Percentiles rank a stretch among this genome's conserved stretches.
Evolutionary conservation across 2,113 vertebrate genomes (phyloP).

Genomic region (Mionectes macconnelli): DNA sequence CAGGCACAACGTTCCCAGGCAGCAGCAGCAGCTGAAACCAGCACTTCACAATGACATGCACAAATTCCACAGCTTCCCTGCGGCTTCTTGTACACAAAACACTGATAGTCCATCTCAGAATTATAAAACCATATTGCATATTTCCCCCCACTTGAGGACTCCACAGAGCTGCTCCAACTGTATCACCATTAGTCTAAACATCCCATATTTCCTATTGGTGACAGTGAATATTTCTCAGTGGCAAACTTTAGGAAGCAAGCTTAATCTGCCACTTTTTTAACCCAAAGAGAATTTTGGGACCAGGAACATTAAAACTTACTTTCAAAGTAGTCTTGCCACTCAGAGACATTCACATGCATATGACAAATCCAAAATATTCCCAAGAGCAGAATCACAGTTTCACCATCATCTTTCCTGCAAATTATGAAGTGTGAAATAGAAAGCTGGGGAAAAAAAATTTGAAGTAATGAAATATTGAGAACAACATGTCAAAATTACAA

Average conservation of each 20-base stretch:
- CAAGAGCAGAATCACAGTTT: not conserved
- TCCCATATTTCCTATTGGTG: not conserved
- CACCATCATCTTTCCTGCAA: not conserved
- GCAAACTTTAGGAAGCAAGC: not conserved
- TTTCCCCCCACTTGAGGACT: accelerated
- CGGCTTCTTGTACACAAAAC: not conserved
- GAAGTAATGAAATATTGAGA: slow-evolving; percentile 12
- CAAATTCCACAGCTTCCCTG: not conserved
- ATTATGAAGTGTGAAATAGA: slow-evolving; percentile 39
- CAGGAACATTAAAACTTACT: not conserved
- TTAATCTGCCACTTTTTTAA: not conserved
- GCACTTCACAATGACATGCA: accelerated
- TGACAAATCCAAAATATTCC: not conserved
- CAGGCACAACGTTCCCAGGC: not conserved
- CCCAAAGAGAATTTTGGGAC: not conserved
- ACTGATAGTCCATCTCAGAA: not conserved
- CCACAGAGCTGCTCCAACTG: not conserved
- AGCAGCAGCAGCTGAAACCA: not conserved
- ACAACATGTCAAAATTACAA: not conserved
- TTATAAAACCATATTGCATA: not conserved
- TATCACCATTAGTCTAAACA: not conserved
- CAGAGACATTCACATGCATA: not conserved
- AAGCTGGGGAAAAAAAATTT: not conserved
- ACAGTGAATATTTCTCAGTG: not conserved
- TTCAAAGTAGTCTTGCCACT: not conserved